A percentile compares a stretch with the other conserved stretches of the same genome.
Conservation (phyloP, 64 coral and sea anemone species). For the Montipora foliosa region DNA sequence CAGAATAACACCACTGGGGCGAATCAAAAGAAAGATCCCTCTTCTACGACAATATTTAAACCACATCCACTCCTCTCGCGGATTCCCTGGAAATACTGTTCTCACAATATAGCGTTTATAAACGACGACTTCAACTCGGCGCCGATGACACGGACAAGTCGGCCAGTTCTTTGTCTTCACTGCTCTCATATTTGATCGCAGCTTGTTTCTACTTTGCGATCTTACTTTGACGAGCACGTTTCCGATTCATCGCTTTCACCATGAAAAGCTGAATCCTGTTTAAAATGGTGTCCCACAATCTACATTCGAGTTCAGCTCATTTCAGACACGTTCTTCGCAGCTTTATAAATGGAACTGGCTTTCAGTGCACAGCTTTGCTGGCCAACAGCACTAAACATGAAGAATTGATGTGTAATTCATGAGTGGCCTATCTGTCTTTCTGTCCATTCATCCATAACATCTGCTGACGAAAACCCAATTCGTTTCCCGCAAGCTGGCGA, state of each 20-base stretch:
- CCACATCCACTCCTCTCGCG: constrained; percentile 85
- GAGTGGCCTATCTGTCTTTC: background rate
- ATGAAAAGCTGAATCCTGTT: background rate
- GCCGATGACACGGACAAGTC: background rate
- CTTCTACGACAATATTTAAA: constrained; percentile 94
- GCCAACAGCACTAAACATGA: background rate
- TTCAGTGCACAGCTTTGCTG: background rate
- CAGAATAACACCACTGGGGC: constrained; percentile 51
- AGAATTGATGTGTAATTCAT: constrained; percentile 38
- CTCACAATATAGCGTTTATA: constrained; percentile 41
- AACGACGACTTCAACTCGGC: constrained; percentile 23
- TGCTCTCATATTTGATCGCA: constrained; percentile 24
- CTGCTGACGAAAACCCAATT: background rate
- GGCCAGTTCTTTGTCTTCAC: constrained; percentile 3
- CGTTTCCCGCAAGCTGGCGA: background rate
- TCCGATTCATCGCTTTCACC: background rate
- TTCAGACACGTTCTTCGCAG: background rate
- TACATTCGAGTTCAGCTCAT: background rate
- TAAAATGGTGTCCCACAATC: background rate
- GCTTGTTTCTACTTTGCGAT: background rate
- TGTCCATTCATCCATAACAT: constrained; percentile 9
- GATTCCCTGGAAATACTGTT: constrained; percentile 91
- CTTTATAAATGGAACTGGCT: background rate
- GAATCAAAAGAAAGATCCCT: constrained; percentile 67
- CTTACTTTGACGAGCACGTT: background rate